These are phyloP conservation scores for Oreochromis mossambicus DNA, from an alignment of 2,797 vertebrate genomes.

Conservation along the genomic window DNA sequence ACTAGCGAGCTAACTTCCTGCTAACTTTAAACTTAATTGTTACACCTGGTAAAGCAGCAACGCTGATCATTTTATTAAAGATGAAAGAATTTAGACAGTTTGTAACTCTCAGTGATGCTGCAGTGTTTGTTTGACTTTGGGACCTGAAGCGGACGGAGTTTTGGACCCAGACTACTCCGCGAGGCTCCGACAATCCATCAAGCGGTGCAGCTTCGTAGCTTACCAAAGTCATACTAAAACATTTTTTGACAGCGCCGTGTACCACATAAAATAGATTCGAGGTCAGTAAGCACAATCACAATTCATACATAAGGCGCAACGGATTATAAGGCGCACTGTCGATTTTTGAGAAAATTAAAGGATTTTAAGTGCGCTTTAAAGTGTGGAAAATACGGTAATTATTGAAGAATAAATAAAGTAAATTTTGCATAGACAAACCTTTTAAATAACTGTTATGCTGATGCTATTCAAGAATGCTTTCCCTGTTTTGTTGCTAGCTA, in stretches of 20 bases:
- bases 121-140: neutral
- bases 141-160: neutral
- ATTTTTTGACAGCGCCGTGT: neutral
- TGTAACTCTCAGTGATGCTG: accelerated
- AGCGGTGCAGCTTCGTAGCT: neutral
- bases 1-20: too few relatives aligned
- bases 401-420: neutral
- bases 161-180: neutral
- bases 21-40: neutral
- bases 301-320: neutral
- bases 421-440: neutral
- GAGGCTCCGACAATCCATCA: neutral
- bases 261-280: neutral
- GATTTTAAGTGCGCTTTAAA: neutral
- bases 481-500: neutral
- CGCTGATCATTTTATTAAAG: accelerated
- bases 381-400: accelerated
- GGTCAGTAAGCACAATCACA: accelerated
- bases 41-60: neutral
- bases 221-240: neutral
- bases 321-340: neutral
- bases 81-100: neutral
- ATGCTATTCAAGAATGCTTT: neutral
- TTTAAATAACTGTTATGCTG: neutral
- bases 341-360: neutral